Evolutionary conservation across 2,797 vertebrate genomes (phyloP).

Genomic region (Mormyrops boulengeri): DNA sequence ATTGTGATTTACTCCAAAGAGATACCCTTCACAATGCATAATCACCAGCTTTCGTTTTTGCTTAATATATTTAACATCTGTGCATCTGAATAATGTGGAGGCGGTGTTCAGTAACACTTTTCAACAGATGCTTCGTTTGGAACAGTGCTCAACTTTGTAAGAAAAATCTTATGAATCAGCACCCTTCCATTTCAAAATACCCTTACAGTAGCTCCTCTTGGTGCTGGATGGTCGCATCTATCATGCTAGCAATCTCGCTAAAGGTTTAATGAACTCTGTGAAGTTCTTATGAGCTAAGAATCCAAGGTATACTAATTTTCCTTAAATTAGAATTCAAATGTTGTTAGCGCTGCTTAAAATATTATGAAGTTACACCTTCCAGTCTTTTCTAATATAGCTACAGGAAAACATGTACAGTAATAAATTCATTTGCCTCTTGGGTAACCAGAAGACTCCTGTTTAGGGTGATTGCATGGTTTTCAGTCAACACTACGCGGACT

Average conservation of each 20-base stretch:
- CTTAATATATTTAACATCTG: neutral
- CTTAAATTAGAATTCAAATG: neutral
- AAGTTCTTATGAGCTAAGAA: neutral
- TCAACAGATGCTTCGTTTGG: neutral
- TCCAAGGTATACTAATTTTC: neutral
- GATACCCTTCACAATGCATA: neutral
- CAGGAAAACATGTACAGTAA: neutral
- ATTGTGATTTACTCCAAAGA: neutral
- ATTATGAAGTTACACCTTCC: neutral
- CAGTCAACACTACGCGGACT: neutral
- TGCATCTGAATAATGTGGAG: neutral
- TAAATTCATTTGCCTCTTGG: neutral
- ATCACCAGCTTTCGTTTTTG: neutral
- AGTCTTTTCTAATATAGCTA: neutral
- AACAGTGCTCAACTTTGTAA: neutral
- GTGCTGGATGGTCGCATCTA: neutral
- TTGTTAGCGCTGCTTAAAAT: neutral
- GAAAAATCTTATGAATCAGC: neutral
- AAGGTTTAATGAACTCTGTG: neutral
- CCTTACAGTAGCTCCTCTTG: neutral
- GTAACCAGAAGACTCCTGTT: neutral
- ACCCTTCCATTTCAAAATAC: neutral
- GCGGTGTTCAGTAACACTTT: neutral
- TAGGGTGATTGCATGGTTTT: neutral
- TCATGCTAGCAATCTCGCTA: neutral